phyloP scores from a whole-genome alignment of 2,113 vertebrate species.

The Amphilophus citrinellus region DNA sequence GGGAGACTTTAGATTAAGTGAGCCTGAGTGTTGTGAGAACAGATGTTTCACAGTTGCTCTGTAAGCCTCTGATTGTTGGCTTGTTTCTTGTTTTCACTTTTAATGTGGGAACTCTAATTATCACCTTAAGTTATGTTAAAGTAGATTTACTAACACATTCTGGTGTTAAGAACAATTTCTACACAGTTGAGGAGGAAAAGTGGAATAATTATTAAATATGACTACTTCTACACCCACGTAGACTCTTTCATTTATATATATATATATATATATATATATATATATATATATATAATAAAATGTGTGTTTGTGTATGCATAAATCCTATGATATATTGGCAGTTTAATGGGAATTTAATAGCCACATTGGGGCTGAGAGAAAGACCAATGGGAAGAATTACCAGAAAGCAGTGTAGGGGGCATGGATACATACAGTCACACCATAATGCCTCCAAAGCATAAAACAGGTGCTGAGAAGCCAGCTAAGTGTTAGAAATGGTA shows the following conservation, averaged over 20 bases:
- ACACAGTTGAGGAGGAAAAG: constrained; percentile 48
- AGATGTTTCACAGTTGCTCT: constrained; percentile 56
- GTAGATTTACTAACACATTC: constrained; percentile 82
- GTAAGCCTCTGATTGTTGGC: constrained; percentile 82
- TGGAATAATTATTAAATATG: constrained; percentile 48
- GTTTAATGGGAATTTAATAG: neutral
- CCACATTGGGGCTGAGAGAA: neutral
- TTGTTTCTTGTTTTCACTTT: constrained; percentile 81
- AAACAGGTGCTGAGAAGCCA: neutral
- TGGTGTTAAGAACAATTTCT: constrained; percentile 48
- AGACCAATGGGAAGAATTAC: neutral
- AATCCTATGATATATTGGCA: neutral
- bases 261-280: neutral
- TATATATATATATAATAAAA: neutral
- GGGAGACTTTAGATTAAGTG: neutral
- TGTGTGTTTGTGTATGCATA: neutral
- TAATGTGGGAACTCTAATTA: constrained; percentile 92
- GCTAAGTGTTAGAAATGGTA: neutral
- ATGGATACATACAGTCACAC: neutral
- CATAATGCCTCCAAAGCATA: neutral
- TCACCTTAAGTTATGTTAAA: constrained; percentile 87
- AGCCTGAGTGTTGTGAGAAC: constrained; percentile 28
- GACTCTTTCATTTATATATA: neutral
- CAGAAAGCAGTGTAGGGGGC: neutral
- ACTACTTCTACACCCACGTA: constrained; percentile 27